Evolutionary conservation across 2,888 invertebrate species (phyloP).

Genomic region (Crioceris asparagi): DNA sequence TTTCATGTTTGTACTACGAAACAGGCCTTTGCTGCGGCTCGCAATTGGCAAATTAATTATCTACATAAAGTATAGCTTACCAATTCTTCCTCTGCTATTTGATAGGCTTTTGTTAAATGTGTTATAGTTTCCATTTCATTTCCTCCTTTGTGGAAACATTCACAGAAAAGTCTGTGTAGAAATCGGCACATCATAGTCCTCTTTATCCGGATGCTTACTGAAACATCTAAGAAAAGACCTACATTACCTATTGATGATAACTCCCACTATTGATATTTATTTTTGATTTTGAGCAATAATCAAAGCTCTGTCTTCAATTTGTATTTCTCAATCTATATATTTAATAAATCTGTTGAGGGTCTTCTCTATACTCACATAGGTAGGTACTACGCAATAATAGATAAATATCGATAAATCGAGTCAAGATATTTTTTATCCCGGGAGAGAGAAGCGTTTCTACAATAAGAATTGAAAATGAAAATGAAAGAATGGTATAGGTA

Average conservation of each 20-base stretch:
- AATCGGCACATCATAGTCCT: constrained; percentile 55
- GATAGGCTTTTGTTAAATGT: constrained; percentile 50
- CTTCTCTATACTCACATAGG: background rate
- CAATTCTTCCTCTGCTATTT: constrained; percentile 52
- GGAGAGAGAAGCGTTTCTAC: no score
- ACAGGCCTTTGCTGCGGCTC: background rate
- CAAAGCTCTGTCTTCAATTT: no score
- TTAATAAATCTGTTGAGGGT: no score
- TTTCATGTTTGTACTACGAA: background rate
- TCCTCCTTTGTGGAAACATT: constrained; percentile 55
- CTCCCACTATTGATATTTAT: no score
- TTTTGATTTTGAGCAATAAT: no score
- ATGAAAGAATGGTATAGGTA: no score
- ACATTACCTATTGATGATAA: no score
- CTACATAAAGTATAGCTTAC: constrained; percentile 38
- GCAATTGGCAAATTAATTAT: background rate
- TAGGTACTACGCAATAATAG: background rate
- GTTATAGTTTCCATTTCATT: constrained; percentile 49
- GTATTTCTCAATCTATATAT: no score
- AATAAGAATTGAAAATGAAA: no score
- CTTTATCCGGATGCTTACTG: constrained; percentile 56
- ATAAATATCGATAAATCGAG: no score
- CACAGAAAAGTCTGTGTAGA: constrained; percentile 60
- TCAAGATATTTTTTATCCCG: no score
- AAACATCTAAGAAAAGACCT: constrained; percentile 47